Base-by-base conservation (phyloP, 2,113 vertebrate species). In the Cygnus buccinator region DNA sequence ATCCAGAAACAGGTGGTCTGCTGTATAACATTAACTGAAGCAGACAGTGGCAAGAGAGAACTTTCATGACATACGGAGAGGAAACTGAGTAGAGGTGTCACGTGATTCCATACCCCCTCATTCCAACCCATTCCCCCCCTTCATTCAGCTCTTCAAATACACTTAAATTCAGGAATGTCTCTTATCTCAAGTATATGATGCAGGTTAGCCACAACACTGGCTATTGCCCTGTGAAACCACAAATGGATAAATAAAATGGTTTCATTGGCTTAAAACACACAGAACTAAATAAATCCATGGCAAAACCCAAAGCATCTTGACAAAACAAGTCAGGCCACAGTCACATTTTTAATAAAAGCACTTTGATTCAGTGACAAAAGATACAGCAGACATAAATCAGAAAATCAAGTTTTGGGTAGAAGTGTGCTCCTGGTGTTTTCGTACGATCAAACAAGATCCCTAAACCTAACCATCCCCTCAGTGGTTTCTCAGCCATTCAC, bases 301-400 rank as follows among this genome's bases (percentile, higher is more conserved):
- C 37, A 95, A 90, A 72, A 5, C 11, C 14, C 33, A 65, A 81
- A 87, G 46, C 46, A 89, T 44, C n/a, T 52, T 67, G 35, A 91
- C 44, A 91, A 41, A 93, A 78, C 20, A 57, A 84, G 48, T 73
- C 81, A 97, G 89, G 90, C 77, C 89, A 97, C 87, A 90, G 48
- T 91, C 93, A 91, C 48, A 83, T 94, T 73, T 97, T 97, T 96
- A 95, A 96, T 96, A 80, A 97, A 97, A 88, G 93, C 94, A 92
- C 91, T 95, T 96, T 35, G 79, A 94, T 70, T 80, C 84, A 80
- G 50, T 86, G 84, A 93, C 80, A 94, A 62, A 90, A 87, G 74
- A 81, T 87, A 92, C 46, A 74, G 87, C 72, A 89, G 94, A 95
- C 29, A 76, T 74, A 84, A 95, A 77, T 80, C 80, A 13, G 37